Percentiles rank a stretch among this genome's conserved stretches.
Conservation (phyloP, 2,888 invertebrate species). For the Drosophila leonis region DNA sequence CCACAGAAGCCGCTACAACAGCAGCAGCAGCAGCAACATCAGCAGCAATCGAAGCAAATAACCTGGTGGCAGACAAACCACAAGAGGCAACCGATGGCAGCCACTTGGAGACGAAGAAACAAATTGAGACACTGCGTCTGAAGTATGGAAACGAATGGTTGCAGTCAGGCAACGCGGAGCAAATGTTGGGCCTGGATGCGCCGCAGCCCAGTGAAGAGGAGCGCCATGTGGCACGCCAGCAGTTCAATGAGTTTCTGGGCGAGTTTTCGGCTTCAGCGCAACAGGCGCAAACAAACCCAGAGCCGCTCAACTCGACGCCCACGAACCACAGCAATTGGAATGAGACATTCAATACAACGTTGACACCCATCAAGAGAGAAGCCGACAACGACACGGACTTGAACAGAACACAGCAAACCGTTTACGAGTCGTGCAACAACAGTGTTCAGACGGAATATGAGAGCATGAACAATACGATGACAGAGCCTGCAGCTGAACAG, state of each 20-base stretch:
- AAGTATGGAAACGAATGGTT: slow-evolving; percentile 89
- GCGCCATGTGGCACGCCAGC: slow-evolving; percentile 68
- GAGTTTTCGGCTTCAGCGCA: slow-evolving; percentile 53
- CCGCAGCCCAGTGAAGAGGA: slow-evolving; percentile 46
- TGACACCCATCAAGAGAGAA: slow-evolving; percentile 59
- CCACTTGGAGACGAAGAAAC: slow-evolving; percentile 87
- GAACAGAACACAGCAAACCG: slow-evolving; percentile 39
- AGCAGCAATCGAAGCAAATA: not conserved
- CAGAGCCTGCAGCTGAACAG: slow-evolving; percentile 7
- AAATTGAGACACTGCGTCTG: slow-evolving; percentile 87
- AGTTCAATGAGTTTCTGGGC: slow-evolving; percentile 79
- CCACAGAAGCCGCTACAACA: not conserved
- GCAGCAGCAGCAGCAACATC: not conserved
- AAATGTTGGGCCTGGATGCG: slow-evolving; percentile 86
- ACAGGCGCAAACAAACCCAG: not conserved
- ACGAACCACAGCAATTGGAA: slow-evolving; percentile 45
- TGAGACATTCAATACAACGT: slow-evolving; percentile 26
- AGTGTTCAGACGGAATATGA: slow-evolving; percentile 61
- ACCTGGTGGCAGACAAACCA: slow-evolving; percentile 13
- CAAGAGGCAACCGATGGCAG: slow-evolving; percentile 66
- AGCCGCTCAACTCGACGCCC: slow-evolving; percentile 70
- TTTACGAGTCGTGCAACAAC: slow-evolving; percentile 55
- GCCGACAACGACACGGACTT: slow-evolving; percentile 1
- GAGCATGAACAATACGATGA: slow-evolving; percentile 48
- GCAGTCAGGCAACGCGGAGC: slow-evolving; percentile 86